These are phyloP conservation scores for Ailuropoda melanoleuca DNA, from an alignment of 2,113 vertebrate species.

Conservation along the genomic window DNA sequence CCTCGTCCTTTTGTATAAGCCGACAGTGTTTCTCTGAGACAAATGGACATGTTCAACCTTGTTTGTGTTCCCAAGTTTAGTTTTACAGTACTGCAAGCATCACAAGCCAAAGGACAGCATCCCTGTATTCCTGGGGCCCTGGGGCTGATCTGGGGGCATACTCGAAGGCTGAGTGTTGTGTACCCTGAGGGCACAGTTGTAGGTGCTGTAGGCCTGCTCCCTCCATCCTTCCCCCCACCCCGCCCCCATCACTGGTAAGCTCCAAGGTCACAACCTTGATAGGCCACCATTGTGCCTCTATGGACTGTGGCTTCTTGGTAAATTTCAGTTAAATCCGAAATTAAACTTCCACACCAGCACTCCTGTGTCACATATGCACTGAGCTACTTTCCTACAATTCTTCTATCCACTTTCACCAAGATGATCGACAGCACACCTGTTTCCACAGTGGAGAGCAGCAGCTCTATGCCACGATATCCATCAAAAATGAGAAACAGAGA, in stretches of 20 bases:
- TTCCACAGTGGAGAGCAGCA: background rate
- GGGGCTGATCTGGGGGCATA: background rate
- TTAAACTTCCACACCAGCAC: background rate
- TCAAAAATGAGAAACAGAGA: background rate
- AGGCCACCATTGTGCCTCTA: rapidly evolving
- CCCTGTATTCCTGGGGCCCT: rapidly evolving
- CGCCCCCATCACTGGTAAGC: rapidly evolving
- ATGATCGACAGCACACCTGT: background rate
- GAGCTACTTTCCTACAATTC: background rate
- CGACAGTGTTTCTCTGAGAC: background rate
- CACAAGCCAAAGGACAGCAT: rapidly evolving
- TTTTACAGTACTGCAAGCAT: background rate
- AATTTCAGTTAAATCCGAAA: background rate
- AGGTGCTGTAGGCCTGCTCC: background rate
- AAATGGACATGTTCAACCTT: background rate
- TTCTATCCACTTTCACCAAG: background rate
- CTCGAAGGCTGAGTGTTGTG: rapidly evolving
- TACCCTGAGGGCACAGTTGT: background rate
- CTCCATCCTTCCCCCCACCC: background rate
- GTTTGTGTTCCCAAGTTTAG: background rate
- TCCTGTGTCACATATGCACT: background rate
- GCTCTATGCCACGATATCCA: background rate
- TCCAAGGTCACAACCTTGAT: no score
- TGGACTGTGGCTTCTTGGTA: background rate
- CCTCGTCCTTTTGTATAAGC: background rate